Evolutionary conservation across 1,140 invertebrate genomes (phyloP).

Genomic region (Drosophila malerkotliana): DNA sequence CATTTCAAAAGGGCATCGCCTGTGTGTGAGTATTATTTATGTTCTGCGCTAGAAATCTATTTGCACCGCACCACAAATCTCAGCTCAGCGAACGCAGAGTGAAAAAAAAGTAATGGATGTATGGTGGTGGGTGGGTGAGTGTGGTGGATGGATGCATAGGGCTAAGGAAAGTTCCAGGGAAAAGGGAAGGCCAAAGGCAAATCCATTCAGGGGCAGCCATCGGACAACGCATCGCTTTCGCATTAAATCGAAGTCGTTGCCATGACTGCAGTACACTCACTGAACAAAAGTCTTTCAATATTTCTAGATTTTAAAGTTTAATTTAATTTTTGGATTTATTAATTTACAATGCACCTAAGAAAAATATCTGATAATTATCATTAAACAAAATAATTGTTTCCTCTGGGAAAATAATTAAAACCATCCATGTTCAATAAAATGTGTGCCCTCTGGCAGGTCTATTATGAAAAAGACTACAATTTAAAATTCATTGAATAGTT

Average conservation of each 20-base stretch:
- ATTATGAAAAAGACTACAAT: too few species aligned
- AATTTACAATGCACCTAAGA: neutral
- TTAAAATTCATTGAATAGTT: too few species aligned
- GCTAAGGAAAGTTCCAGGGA: conserved; percentile 17
- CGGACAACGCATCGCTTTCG: conserved; percentile 74
- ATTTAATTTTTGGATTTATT: neutral
- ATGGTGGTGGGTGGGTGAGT: conserved; percentile 19
- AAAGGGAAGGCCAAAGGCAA: conserved; percentile 33
- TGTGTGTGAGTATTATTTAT: conserved; percentile 79
- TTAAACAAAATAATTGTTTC: too few species aligned
- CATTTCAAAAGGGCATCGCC: conserved; percentile 35
- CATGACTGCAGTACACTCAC: conserved; percentile 23
- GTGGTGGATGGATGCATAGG: neutral
- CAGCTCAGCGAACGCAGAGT: conserved; percentile 70
- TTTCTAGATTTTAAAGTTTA: neutral
- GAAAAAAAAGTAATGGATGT: conserved; percentile 49
- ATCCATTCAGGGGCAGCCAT: conserved; percentile 57
- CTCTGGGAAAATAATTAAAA: too few species aligned
- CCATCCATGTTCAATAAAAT: too few species aligned
- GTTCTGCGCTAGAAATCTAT: conserved; percentile 82
- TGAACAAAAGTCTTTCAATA: neutral
- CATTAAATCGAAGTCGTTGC: conserved; percentile 78
- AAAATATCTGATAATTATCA: too few species aligned
- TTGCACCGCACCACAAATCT: conserved; percentile 83
- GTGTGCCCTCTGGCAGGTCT: too few species aligned